phyloP scores from a whole-genome alignment of 2,113 vertebrate genomes.

The Pituophis catenifer region DNA sequence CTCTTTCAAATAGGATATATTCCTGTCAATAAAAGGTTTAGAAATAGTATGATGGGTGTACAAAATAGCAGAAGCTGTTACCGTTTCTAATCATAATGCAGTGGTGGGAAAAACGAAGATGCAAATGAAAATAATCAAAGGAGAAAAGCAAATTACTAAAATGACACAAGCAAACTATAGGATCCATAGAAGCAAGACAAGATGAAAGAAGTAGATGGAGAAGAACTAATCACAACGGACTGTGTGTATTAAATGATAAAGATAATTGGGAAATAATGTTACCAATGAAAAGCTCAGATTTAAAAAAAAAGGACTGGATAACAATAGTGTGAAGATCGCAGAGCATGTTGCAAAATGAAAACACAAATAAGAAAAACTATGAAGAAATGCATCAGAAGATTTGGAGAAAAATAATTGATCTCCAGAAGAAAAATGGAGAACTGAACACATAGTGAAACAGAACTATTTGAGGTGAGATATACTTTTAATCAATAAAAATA shows the following conservation, averaged over 20 bases:
- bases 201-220: neutral
- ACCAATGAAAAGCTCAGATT: neutral
- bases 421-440: neutral
- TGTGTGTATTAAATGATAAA: neutral
- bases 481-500: neutral
- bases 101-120: neutral
- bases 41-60: neutral
- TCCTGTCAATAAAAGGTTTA: neutral
- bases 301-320: neutral
- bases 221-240: neutral
- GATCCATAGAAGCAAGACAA: neutral
- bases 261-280: neutral
- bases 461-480: neutral
- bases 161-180: neutral
- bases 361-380: neutral
- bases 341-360: neutral
- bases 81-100: neutral
- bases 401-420: neutral
- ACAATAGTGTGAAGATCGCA: neutral
- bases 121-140: neutral
- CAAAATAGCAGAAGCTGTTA: neutral
- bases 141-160: neutral
- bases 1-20: neutral
- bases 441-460: neutral
- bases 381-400: neutral